Evolutionary conservation across 2,113 vertebrate species (phyloP).

Genomic region (Onychostruthus taczanowskii): DNA sequence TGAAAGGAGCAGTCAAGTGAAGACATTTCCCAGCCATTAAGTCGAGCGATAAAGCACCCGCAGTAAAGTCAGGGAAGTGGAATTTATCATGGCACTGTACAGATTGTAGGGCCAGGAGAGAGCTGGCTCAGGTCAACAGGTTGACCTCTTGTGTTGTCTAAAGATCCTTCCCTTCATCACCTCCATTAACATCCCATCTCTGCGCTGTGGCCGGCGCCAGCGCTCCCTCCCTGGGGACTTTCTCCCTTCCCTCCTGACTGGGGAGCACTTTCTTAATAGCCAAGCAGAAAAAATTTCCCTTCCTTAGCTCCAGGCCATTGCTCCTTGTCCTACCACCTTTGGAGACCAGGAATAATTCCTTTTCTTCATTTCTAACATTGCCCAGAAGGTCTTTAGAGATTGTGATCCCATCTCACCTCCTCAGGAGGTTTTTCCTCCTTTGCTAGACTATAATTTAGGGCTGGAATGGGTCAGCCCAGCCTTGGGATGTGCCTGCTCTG

Average conservation of each 20-base stretch:
- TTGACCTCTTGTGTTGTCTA: conserved; percentile 4
- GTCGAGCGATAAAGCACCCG: conserved; percentile 1
- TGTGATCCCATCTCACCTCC: neutral
- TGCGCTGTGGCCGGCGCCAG: neutral
- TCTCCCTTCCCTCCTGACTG: neutral
- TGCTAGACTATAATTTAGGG: conserved; percentile 4
- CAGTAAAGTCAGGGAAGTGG: conserved; percentile 27
- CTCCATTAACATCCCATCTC: neutral
- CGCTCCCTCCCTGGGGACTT: neutral
- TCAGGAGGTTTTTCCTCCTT: conserved; percentile 15
- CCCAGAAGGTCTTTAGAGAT: conserved; percentile 40
- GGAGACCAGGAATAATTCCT: conserved; percentile 44
- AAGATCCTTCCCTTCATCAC: conserved; percentile 9
- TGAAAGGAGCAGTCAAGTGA: neutral
- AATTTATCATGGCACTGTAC: conserved; percentile 5
- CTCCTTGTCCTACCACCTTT: conserved; percentile 1
- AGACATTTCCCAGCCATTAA: conserved; percentile 44
- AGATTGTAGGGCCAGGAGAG: conserved; percentile 1
- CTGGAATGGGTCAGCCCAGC: neutral
- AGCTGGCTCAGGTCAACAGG: neutral
- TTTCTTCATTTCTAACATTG: conserved; percentile 34
- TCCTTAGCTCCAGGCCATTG: neutral
- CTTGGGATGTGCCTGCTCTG: neutral
- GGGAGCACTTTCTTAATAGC: neutral
- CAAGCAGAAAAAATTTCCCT: neutral